These are phyloP conservation scores for Tillus elongatus DNA, from an alignment of 2,888 invertebrate species.

Conservation along the genomic window DNA sequence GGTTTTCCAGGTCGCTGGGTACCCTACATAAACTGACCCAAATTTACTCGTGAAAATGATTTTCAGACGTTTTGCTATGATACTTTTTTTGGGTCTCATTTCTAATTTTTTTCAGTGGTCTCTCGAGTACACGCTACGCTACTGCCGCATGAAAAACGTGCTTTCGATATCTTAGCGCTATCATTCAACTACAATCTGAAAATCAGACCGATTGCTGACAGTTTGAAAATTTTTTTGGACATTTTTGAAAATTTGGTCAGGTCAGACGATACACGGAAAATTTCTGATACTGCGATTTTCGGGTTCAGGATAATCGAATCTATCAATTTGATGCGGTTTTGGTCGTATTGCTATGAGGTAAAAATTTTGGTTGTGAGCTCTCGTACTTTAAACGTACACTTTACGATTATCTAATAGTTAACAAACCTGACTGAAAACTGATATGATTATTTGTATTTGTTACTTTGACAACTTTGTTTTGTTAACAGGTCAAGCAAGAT, in stretches of 20 bases:
- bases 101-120: conserved; percentile 1
- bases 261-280: conserved; percentile 1
- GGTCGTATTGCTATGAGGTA: conserved; percentile 1
- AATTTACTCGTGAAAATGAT: not conserved
- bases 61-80: conserved; percentile 1
- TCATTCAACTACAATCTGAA: conserved; percentile 1
- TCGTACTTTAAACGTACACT: not conserved
- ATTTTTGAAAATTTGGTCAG: too few species aligned
- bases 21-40: not conserved
- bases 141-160: conserved; percentile 1
- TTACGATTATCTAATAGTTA: too few species aligned
- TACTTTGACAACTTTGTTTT: too few species aligned
- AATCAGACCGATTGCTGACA: conserved; percentile 1
- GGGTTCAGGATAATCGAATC: conserved; percentile 4
- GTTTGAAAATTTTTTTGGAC: not conserved
- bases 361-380: not conserved
- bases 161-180: conserved; percentile 2
- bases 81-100: conserved; percentile 4
- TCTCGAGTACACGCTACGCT: conserved; percentile 1
- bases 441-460: too few species aligned
- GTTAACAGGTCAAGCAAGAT: too few species aligned
- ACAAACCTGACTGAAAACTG: too few species aligned
- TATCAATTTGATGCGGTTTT: conserved; percentile 3
- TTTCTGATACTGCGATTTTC: conserved; percentile 2
- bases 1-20: too few species aligned